Conservation (phyloP, 2,113 vertebrate genomes). For the Clarias batrachus region DNA sequence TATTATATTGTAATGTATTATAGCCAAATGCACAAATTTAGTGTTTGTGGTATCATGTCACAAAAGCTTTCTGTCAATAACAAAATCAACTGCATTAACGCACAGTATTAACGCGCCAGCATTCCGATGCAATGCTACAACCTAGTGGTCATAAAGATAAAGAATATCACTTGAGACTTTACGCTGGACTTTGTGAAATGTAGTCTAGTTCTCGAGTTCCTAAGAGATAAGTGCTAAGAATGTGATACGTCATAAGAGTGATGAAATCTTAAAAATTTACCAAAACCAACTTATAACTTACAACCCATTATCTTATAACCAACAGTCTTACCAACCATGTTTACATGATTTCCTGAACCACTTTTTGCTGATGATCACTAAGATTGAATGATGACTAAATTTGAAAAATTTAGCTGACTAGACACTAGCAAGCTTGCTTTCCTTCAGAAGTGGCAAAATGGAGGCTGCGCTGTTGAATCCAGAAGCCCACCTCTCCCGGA, state of each 20-base stretch:
- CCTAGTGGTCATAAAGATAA: conserved; percentile 5
- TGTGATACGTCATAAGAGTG: neutral
- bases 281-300: neutral
- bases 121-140: neutral
- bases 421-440: no score
- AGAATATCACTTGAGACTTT: no score
- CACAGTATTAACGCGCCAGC: neutral
- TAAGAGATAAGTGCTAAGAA: neutral
- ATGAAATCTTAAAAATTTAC: neutral
- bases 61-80: neutral
- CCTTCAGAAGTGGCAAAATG: no score
- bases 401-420: no score
- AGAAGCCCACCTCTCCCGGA: no score
- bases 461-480: no score
- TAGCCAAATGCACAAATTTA: neutral
- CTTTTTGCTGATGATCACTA: no score
- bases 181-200: neutral
- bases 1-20: neutral
- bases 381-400: no score
- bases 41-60: neutral
- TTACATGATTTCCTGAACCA: no score
- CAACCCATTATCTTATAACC: neutral
- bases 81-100: neutral
- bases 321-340: neutral
- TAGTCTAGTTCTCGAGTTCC: neutral